Conservation (phyloP, 2,888 invertebrate genomes). For the Panopea generosa region DNA sequence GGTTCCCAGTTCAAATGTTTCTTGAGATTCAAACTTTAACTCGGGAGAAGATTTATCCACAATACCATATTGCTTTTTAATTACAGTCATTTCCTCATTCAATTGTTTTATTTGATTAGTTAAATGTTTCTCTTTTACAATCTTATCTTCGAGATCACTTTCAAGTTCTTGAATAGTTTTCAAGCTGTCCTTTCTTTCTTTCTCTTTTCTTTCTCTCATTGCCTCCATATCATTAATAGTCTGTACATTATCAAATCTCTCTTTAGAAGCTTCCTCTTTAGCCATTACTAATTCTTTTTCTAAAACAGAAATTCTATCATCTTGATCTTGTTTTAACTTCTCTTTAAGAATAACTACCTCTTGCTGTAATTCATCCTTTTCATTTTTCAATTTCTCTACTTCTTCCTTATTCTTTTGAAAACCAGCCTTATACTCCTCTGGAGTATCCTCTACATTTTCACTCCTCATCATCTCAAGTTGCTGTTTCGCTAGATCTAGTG, state of each 20-base stretch:
- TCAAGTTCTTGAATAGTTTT: slow-evolving; percentile 57
- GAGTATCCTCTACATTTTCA: slow-evolving; percentile 51
- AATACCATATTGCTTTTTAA: slow-evolving; percentile 53
- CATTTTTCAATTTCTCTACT: slow-evolving; percentile 27
- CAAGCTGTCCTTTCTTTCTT: slow-evolving; percentile 45
- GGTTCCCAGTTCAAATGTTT: slow-evolving; percentile 57
- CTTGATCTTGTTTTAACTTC: slow-evolving; percentile 18
- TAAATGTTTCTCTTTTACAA: slow-evolving; percentile 40
- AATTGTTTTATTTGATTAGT: slow-evolving; percentile 59
- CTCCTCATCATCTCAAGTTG: slow-evolving; percentile 55
- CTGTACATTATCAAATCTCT: slow-evolving; percentile 57
- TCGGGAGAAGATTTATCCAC: slow-evolving; percentile 30
- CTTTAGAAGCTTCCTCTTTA: slow-evolving; percentile 50
- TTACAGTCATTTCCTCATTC: slow-evolving; percentile 57
- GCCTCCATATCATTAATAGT: slow-evolving; percentile 58
- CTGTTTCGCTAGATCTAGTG: slow-evolving; percentile 50
- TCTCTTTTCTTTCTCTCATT: slow-evolving; percentile 53
- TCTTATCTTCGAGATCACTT: slow-evolving; percentile 47
- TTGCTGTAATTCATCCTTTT: slow-evolving; percentile 40
- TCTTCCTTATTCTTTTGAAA: slow-evolving; percentile 37
- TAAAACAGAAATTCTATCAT: slow-evolving; percentile 39
- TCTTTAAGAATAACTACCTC: slow-evolving; percentile 37
- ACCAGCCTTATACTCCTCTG: slow-evolving; percentile 51
- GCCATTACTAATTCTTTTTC: slow-evolving; percentile 47
- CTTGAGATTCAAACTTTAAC: slow-evolving; percentile 32